Evolutionary conservation across 2,888 invertebrate genomes (phyloP), one percentile per base, ranked within the genome.

Genomic region (Spisula solida): DNA sequence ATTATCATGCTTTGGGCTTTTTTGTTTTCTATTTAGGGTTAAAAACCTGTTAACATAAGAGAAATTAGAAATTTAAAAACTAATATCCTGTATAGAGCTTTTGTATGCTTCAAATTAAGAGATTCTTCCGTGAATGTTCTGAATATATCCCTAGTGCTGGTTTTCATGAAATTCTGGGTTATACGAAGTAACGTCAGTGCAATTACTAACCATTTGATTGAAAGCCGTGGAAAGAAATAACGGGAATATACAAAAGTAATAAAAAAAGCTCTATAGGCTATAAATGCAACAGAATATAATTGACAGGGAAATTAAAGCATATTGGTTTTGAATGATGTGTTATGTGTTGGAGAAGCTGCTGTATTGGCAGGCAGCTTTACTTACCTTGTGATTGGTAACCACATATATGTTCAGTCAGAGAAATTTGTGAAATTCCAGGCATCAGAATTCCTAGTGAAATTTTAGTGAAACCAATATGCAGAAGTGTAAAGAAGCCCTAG

Each of bases 241-340:
- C 0, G 60, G 60, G 25, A 66, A 25, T 66, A 66, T 66, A 66
- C 60, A 66, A 66, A 66, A 12, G 60, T 66, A 66, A 25, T 66
- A 66, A 66, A 66, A 51, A 66, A 66, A 25, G 60, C 60, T 66
- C 60, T 25, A 66, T 66, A 2, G 25, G 60, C 60, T 25, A 66
- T 66, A 25, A 66, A 66, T 66, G 60, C 60, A 25, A 66, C 60
- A 6, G 60, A 66, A 66, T 66, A 66, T 66, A 66, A 66, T 66
- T 66, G 20, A 66, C 60, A 8, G 20, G 60, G 60, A 66, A 66
- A 66, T 66, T 66, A 66, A 66, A 66, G 60, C n/a, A 66, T 66
- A 66, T 66, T 66, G 60, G 60, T 66, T 25, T 66, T 66, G 60
- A 66, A 66, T 66, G 25, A 66, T 12, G 60, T 66, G 60, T 66